phyloP scores from a whole-genome alignment of 1,140 invertebrate genomes.

The Trichonephila inaurata region DNA sequence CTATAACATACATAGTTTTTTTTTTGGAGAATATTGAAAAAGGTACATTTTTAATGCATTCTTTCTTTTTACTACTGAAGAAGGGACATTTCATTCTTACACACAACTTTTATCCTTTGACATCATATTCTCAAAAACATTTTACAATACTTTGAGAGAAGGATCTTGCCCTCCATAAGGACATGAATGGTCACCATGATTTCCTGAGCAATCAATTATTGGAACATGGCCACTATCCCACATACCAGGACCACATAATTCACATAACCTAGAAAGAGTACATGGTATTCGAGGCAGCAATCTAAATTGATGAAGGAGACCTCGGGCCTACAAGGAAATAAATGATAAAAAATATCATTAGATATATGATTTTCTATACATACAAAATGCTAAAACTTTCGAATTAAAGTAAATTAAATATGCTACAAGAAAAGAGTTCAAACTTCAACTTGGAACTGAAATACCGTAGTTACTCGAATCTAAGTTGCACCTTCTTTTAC shows the following conservation, averaged over 20 bases:
- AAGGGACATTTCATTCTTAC: not conserved
- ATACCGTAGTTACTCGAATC: too few species aligned
- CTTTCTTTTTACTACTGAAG: not conserved
- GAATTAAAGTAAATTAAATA: too few species aligned
- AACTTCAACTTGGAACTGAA: too few species aligned
- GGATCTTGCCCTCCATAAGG: conserved; percentile 77
- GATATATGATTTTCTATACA: too few species aligned
- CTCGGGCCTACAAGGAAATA: conserved; percentile 85
- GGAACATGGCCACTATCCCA: conserved; percentile 92
- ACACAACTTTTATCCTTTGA: not conserved
- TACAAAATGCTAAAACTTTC: too few species aligned
- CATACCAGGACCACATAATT: conserved; percentile 93
- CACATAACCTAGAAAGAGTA: conserved; percentile 91
- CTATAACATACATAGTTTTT: not conserved
- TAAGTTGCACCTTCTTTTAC: too few species aligned
- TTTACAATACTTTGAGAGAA: conserved; percentile 43
- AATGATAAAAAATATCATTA: not conserved
- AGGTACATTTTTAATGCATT: not conserved
- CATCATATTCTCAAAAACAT: not conserved
- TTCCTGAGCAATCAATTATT: conserved; percentile 79
- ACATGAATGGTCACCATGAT: conserved; percentile 76
- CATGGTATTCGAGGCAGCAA: conserved; percentile 92
- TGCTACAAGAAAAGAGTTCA: too few species aligned
- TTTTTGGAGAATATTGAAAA: not conserved
- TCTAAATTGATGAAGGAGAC: conserved; percentile 93